Conservation (phyloP, 2,797 vertebrate genomes). For the Falco columbarius region DNA sequence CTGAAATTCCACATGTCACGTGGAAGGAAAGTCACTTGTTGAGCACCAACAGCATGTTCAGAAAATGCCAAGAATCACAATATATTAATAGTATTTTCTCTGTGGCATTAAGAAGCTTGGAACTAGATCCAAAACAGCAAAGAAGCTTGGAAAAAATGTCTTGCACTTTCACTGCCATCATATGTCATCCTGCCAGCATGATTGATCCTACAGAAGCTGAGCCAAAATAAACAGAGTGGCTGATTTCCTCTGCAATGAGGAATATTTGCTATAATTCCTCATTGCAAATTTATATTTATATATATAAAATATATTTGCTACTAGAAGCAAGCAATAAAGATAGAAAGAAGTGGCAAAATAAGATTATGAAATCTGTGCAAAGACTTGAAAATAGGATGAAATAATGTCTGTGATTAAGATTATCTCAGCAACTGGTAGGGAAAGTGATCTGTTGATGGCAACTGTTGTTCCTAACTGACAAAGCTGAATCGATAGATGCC, state of each 20-base stretch:
- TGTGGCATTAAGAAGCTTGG: not conserved
- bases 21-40: not conserved
- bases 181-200: not conserved
- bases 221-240: conserved; percentile 38
- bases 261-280: not conserved
- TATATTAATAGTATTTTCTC: conserved; percentile 51
- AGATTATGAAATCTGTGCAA: not conserved
- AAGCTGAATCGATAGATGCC: not conserved
- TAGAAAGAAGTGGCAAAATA: not conserved
- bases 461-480: not conserved
- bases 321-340: not conserved
- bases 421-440: not conserved
- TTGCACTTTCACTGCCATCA: not conserved
- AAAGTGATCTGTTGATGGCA: not conserved
- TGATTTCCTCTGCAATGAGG: not conserved
- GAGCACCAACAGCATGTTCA: not conserved
- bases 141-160: conserved; percentile 33
- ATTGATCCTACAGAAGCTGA: conserved; percentile 1
- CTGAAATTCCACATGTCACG: not conserved
- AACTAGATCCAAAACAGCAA: not conserved
- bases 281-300: too few relatives aligned
- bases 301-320: conserved; percentile 2
- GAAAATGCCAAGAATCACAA: conserved; percentile 49
- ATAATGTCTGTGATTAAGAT: not conserved
- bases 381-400: not conserved